Evolutionary conservation across 2,888 invertebrate genomes (phyloP), one percentile per base, ranked within the genome.

Genomic region (Yponomeuta malinellus): DNA sequence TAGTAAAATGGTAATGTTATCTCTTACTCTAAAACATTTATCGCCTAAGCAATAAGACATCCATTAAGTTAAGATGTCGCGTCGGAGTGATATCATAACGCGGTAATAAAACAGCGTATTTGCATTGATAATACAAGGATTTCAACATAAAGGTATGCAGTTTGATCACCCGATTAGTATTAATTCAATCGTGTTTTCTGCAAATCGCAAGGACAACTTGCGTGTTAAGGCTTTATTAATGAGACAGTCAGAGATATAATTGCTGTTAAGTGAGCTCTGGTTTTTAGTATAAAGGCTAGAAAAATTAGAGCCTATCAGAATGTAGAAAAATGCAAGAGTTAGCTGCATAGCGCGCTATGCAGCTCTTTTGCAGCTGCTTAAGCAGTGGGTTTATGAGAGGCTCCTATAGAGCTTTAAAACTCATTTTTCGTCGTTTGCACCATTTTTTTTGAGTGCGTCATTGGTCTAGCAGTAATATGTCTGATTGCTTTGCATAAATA

Each of bases 131-230:
- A 12, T 59, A 65, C 65, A 65, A 65, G 65, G 65, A 65, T 65
- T 65, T 65, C 65, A 65, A 65, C 31, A 65, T 65, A 29, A 65
- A 65, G 65, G 33, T 31, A 65, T 65, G 65, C 65, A 65, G 33
- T 65, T 29, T 29, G 33, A 65, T 65, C 23, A 33, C 10, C 29
- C 33, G 64, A 65, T 33, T 33, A 65, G 10, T 65, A 31, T 29
- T 65, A 33, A 65, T 65, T 65, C 33, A 59, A 59, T 59, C 52
- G 52, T 59, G 52, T 59, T 59, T 59, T 63, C 63, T 31, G 65
- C 33, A 31, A 29, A 31, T 31, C 65, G 65, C 65, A 65, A 65
- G 65, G 65, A 33, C 65, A 33, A 29, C 65, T 65, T 12, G 23
- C 64, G 8, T 4, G 23, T 64, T 64, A 31, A 10, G 64, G 10